phyloP scores from a whole-genome alignment of 2,797 vertebrate species.

The Arctocebus calabarensis region DNA sequence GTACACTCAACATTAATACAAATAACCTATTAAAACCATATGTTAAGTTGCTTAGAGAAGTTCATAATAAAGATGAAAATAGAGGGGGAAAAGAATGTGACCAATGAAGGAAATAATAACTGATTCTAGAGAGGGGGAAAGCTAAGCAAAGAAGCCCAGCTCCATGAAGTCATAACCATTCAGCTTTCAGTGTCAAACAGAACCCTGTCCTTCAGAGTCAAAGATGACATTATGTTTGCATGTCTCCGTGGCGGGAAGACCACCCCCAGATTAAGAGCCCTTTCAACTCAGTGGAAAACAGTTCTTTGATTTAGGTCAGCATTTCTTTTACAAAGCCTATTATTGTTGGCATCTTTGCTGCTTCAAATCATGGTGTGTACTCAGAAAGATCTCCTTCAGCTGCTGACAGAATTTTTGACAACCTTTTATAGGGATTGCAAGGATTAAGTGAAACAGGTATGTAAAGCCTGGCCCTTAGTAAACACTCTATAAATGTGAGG shows the following conservation, averaged over 20 bases:
- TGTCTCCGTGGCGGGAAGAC: constrained; percentile 46
- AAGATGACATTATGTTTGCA: constrained; percentile 30
- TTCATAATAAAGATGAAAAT: neutral
- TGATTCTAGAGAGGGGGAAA: neutral
- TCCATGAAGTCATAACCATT: neutral
- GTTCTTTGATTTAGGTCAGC: constrained; percentile 58
- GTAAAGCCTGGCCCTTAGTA: neutral
- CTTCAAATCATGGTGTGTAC: neutral
- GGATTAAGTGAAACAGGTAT: constrained; percentile 41
- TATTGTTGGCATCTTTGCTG: constrained; percentile 56
- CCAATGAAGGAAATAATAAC: neutral
- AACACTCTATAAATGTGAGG: constrained; percentile 30
- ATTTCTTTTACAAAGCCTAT: constrained; percentile 68
- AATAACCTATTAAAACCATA: neutral
- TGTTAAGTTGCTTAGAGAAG: neutral
- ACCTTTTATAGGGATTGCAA: constrained; percentile 39
- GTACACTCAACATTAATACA: neutral
- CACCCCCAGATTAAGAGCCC: constrained; percentile 16
- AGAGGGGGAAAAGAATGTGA: neutral
- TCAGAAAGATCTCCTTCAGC: constrained; percentile 15
- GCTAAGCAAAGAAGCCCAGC: neutral
- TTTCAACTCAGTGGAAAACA: constrained; percentile 47
- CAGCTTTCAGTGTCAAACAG: neutral
- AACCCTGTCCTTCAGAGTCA: neutral
- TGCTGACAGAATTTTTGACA: constrained; percentile 13